phyloP scores from a whole-genome alignment of 2,888 invertebrate genomes.

The Latrodectus elegans region DNA sequence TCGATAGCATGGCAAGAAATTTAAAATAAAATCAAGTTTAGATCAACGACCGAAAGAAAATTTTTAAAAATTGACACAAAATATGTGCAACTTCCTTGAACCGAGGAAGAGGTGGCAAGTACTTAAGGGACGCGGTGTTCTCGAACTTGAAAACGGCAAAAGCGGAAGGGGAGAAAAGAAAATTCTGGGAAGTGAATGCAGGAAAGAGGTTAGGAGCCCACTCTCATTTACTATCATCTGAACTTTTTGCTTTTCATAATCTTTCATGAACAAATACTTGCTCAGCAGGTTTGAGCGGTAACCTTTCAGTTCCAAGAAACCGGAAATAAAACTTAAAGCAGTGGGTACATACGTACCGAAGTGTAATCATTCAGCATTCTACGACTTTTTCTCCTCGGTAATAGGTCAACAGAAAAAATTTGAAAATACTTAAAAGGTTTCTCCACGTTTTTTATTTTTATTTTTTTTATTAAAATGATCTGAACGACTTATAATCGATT shows the following conservation, averaged over 20 bases:
- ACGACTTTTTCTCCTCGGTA: no score
- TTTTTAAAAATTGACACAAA: background rate
- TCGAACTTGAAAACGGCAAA: background rate
- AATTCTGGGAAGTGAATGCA: background rate
- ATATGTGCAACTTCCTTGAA: background rate
- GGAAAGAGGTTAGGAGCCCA: background rate
- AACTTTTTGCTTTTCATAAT: background rate
- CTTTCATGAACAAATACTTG: constrained; percentile 11
- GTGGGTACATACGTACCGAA: background rate
- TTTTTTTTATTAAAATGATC: background rate
- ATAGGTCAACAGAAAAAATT: background rate
- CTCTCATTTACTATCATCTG: no score
- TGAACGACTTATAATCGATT: background rate
- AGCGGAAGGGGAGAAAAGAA: background rate
- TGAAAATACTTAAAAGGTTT: background rate
- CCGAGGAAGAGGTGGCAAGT: background rate
- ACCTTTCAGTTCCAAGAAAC: background rate
- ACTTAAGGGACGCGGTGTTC: background rate
- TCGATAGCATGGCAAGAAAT: background rate
- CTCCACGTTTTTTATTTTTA: background rate
- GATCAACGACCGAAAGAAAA: constrained; percentile 3
- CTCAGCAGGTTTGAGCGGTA: constrained; percentile 19
- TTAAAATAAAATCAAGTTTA: background rate
- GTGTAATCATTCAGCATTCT: background rate
- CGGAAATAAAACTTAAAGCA: background rate